phyloP scores from a whole-genome alignment of 1,140 invertebrate species.

The Leptinotarsa texana region DNA sequence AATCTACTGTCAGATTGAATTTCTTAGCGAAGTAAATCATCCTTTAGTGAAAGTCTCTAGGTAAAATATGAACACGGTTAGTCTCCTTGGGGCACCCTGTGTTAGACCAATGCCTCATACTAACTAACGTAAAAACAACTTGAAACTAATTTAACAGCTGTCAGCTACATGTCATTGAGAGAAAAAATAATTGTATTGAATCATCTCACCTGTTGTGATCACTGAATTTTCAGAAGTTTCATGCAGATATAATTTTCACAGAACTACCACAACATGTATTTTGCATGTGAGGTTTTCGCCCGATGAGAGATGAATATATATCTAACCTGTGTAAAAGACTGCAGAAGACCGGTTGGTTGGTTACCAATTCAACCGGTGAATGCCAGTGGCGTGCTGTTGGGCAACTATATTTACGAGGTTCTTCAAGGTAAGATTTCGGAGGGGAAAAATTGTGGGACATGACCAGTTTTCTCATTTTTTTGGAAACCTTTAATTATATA shows the following conservation, averaged over 20 bases:
- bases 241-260: not conserved
- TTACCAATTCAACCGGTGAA: not conserved
- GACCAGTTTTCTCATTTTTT: no score
- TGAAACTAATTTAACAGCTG: no score
- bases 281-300: not conserved
- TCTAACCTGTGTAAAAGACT: constrained; percentile 5
- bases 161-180: no score
- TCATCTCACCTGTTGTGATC: not conserved
- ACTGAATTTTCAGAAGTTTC: not conserved
- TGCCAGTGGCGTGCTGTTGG: not conserved
- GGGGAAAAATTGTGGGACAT: no score
- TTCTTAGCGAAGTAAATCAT: no score
- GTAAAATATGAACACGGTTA: no score
- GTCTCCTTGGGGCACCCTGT: no score
- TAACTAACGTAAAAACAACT: no score
- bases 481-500: no score
- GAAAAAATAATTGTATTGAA: not conserved
- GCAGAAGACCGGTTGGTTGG: constrained; percentile 12
- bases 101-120: no score
- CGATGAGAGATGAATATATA: not conserved
- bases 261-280: not conserved
- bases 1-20: no score
- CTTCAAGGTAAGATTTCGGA: not conserved
- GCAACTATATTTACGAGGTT: not conserved
- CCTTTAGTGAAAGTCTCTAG: no score